Base-by-base conservation (phyloP, 2,797 vertebrate species). In the Pipistrellus kuhlii region DNA sequence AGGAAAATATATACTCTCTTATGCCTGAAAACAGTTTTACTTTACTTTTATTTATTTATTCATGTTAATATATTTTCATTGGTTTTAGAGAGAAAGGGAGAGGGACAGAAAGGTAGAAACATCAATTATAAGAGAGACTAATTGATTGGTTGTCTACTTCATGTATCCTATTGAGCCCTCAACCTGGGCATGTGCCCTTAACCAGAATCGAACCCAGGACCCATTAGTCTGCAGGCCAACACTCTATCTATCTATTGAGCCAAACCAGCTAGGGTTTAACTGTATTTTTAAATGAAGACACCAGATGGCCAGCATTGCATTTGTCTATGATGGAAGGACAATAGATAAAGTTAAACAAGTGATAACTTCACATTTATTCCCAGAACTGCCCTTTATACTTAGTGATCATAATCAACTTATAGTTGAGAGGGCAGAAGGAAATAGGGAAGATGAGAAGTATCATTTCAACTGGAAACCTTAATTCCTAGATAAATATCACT, bases 201-300 rank as follows among this genome's bases (percentile, higher is more conserved):
- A 27, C 10, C 11, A 59, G 25, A 59, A 5, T 59, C 11, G 2
- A 59, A 59, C 4, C 11, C 1, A 5, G 25, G 25, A 12, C 11
- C 57, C 57, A 27, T 59, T 59, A 59, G 11, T 59, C 11, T 27
- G 11, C 5, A 59, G 57, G 25, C 57, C 25, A 27, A 59, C 12
- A 27, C 25, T 59, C 25, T 59, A 25, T 59, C 25, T 59, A 25
- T 59, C 11, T 59, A 59, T 11, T 59, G 57, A 59, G 57, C 57
- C 25, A 59, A 59, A 59, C 25, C 25, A 59, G 57, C 25, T 59
- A 59, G 25, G 5, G 57, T 81, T 92, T 44, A 44, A 44, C 44
- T 44, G 1, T 64, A 32, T 72, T 91, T 83, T 85, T 62, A 80
- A 68, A 88, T 77, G 32, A 95, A 90, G 12, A 76, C 4, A 57